Conservation (phyloP, 2,797 vertebrate species). For the Ctenopoma multispine region DNA sequence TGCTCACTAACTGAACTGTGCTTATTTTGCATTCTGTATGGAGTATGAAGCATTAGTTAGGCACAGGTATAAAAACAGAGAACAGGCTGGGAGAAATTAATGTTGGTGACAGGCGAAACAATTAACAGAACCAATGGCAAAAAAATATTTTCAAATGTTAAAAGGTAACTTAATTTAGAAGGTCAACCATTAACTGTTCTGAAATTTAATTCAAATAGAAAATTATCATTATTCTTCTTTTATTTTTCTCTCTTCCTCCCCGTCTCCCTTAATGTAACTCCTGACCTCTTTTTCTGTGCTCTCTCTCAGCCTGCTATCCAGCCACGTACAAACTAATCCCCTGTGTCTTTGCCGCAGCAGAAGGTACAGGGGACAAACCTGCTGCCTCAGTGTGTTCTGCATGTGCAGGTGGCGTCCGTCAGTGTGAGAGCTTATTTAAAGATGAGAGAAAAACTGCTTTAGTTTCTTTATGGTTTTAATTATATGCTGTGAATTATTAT, state of each 20-base stretch:
- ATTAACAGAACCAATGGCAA: neutral
- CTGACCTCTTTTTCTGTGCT: constrained; percentile 37
- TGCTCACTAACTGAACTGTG: neutral
- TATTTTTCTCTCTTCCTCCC: neutral
- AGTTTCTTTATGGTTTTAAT: constrained; percentile 4
- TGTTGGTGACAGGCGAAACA: constrained; percentile 2
- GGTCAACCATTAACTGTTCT: neutral
- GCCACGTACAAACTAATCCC: constrained; percentile 53
- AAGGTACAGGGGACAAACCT: constrained; percentile 30
- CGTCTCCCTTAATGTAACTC: neutral
- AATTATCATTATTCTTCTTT: neutral
- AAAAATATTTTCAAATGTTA: neutral
- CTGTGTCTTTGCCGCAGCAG: constrained; percentile 43
- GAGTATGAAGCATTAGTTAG: neutral
- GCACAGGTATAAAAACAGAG: neutral
- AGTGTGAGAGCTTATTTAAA: constrained; percentile 18
- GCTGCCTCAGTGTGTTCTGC: constrained; percentile 17
- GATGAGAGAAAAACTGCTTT: neutral
- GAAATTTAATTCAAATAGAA: constrained; percentile 1
- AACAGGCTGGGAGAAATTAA: neutral
- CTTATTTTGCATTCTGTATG: neutral
- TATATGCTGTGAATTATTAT: neutral
- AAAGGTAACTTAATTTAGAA: neutral
- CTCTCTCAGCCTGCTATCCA: constrained; percentile 36
- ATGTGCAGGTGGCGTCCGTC: constrained; percentile 9